Conservation (phyloP, 2,888 invertebrate genomes). For the Dione juno region DNA sequence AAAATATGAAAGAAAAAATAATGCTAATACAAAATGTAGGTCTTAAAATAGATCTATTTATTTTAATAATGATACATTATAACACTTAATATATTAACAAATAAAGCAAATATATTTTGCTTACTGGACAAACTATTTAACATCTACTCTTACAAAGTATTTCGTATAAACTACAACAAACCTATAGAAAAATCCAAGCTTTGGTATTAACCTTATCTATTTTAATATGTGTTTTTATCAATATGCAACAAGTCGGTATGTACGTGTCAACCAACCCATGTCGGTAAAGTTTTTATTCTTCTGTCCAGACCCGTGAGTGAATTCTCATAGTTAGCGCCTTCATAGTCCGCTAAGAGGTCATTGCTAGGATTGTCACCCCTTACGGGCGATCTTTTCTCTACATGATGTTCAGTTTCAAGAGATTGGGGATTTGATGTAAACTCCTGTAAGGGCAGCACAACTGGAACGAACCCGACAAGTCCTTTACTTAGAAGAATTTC, state of each 20-base stretch:
- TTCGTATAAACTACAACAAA: neutral
- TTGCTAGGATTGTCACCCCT: conserved; percentile 68
- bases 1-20: neutral
- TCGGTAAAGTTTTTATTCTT: conserved; percentile 74
- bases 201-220: conserved; percentile 19
- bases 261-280: conserved; percentile 67
- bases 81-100: neutral
- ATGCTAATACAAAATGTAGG: neutral
- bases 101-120: neutral
- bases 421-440: conserved; percentile 50
- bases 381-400: conserved; percentile 66
- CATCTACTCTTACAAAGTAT: neutral
- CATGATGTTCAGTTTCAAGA: conserved; percentile 57
- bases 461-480: conserved; percentile 64
- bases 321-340: conserved; percentile 62
- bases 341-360: conserved; percentile 69
- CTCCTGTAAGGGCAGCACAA: conserved; percentile 55
- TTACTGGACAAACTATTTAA: neutral
- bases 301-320: conserved; percentile 64
- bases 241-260: conserved; percentile 25
- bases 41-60: neutral
- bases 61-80: conserved; percentile 4
- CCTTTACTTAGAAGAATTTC: conserved; percentile 58
- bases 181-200: conserved; percentile 4
- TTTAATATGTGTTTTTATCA: neutral